phyloP scores from a whole-genome alignment of 2,888 invertebrate genomes.

The Lepidochitona cinerea region DNA sequence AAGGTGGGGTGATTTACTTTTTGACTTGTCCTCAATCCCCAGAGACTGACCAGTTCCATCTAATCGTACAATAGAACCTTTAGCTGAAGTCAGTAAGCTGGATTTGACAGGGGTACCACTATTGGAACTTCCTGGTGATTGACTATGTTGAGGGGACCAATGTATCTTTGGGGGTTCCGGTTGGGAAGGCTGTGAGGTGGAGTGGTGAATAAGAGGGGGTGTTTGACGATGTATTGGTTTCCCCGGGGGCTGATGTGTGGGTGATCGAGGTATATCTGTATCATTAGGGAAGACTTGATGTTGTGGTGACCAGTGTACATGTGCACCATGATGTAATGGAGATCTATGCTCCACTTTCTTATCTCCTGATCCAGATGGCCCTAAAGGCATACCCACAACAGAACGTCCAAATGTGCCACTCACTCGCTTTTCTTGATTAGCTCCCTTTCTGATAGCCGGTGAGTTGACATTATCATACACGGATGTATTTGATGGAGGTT shows the following conservation, averaged over 20 bases:
- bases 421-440: background rate
- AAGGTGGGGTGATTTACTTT: background rate
- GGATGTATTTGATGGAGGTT: conserved; percentile 46
- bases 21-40: background rate
- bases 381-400: background rate
- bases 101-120: background rate
- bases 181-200: background rate
- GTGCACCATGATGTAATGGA: background rate
- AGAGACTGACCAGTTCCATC: background rate
- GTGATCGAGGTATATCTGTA: background rate
- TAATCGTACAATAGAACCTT: background rate
- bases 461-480: conserved; percentile 37
- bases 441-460: background rate
- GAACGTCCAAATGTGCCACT: background rate
- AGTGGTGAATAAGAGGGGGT: background rate
- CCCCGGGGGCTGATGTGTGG: background rate
- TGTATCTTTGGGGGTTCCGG: background rate
- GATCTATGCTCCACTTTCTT: background rate
- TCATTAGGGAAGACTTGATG: background rate
- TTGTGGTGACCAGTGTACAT: background rate
- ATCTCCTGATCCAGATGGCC: background rate
- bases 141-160: background rate
- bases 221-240: too few species aligned
- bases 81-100: background rate
- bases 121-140: background rate